A percentile compares a stretch with the other conserved stretches of the same genome.
Conservation (phyloP, 2,888 invertebrate genomes). For the Polylopha cassiicola region DNA sequence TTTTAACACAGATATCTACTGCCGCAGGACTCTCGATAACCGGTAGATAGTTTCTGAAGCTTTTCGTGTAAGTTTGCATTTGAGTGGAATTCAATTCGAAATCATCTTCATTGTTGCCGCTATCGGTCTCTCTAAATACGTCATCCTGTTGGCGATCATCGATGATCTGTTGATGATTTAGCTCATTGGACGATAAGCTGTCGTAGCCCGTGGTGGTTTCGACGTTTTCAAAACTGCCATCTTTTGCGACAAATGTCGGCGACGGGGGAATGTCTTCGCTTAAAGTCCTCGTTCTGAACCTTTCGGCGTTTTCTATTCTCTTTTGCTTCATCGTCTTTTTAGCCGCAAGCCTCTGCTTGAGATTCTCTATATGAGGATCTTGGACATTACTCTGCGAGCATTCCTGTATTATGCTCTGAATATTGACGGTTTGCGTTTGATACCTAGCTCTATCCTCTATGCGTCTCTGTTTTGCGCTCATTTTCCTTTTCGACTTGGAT, state of each 20-base stretch:
- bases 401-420: slow-evolving; percentile 46
- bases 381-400: slow-evolving; percentile 30
- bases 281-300: slow-evolving; percentile 85
- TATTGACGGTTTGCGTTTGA: slow-evolving; percentile 80
- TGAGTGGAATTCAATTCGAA: slow-evolving; percentile 79
- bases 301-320: slow-evolving; percentile 81
- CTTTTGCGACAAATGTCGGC: slow-evolving; percentile 65
- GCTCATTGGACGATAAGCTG: slow-evolving; percentile 66
- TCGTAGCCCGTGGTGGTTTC: slow-evolving; percentile 72
- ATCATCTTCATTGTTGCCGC: slow-evolving; percentile 85
- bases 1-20: slow-evolving; percentile 64
- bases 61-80: slow-evolving; percentile 78
- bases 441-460: slow-evolving; percentile 82
- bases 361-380: slow-evolving; percentile 59
- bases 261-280: slow-evolving; percentile 74
- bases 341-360: slow-evolving; percentile 58
- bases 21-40: slow-evolving; percentile 67
- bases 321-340: slow-evolving; percentile 76
- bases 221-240: slow-evolving; percentile 64
- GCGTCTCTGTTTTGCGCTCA: slow-evolving; percentile 81
- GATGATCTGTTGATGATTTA: slow-evolving; percentile 52
- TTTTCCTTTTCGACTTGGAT: slow-evolving; percentile 51
- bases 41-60: slow-evolving; percentile 68
- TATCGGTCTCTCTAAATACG: slow-evolving; percentile 66
- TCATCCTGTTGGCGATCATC: slow-evolving; percentile 51